A percentile compares a stretch with the other conserved stretches of the same genome.
phyloP scores from a whole-genome alignment of 37 sponge, comb jelly and placozoan species.

The Beroe forskalii region DNA sequence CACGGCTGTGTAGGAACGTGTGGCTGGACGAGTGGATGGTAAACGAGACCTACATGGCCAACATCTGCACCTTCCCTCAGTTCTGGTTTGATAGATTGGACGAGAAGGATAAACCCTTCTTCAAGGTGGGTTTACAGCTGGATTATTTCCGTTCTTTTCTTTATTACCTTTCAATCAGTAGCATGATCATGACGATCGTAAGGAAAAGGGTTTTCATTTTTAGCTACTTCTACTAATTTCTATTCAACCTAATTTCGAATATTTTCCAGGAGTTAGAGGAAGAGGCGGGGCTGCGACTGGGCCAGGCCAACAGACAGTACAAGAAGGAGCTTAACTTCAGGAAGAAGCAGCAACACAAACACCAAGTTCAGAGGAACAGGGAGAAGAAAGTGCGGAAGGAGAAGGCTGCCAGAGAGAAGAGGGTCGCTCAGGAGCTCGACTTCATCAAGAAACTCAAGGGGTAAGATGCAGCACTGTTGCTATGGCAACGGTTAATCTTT shows the following conservation, averaged over 20 bases:
- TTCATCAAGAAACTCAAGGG: slow-evolving; percentile 64
- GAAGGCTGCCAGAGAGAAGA: slow-evolving; percentile 53
- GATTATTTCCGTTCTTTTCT: too few relatives aligned
- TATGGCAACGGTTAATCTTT: too few relatives aligned
- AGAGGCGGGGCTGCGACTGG: slow-evolving; percentile 13
- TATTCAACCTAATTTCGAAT: too few relatives aligned
- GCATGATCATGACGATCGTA: too few relatives aligned
- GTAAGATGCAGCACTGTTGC: too few relatives aligned
- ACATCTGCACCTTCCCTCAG: slow-evolving; percentile 81
- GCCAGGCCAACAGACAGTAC: slow-evolving; percentile 46
- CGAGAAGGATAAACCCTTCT: slow-evolving; percentile 55
- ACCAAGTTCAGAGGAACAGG: not conserved
- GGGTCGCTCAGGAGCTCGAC: slow-evolving; percentile 62
- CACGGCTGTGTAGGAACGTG: slow-evolving; percentile 69
- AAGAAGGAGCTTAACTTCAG: slow-evolving; percentile 19
- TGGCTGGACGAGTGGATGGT: slow-evolving; percentile 82
- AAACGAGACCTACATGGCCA: slow-evolving; percentile 80
- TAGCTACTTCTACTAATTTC: too few relatives aligned
- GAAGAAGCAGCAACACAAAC: slow-evolving; percentile 47
- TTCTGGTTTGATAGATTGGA: slow-evolving; percentile 39
- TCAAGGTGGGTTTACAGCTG: slow-evolving; percentile 60
- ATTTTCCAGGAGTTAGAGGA: slow-evolving; percentile 26
- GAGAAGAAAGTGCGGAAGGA: slow-evolving; percentile 48
- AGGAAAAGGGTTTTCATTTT: too few relatives aligned
- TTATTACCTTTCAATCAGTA: too few relatives aligned